Evolutionary conservation across 23 tunicate genomes (phyloP), one percentile per base, ranked within the genome.

Genomic region (Phallusia fumigata): DNA sequence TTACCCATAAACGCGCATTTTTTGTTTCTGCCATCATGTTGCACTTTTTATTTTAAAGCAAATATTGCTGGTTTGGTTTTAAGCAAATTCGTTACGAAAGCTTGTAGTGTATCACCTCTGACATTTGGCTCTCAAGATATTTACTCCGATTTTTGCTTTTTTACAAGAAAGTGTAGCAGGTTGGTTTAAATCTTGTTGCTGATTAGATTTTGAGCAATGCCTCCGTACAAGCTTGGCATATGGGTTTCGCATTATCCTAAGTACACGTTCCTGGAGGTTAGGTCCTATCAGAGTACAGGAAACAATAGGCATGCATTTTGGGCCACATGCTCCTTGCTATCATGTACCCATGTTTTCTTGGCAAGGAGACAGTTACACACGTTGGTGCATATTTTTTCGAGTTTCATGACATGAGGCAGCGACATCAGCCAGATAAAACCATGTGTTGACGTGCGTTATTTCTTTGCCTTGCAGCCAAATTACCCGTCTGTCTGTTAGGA

Each of bases 241-340:
- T 58, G 69, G 69, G 69, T 21, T 58, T 58, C 3, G 13, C 28
- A 24, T 58, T 10, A 24, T 24, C 3, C 69, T 51, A 21, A 58
- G 16, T 24, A 22, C 69, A 58, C 3, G 69, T 58, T 21, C 15
- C 69, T 24, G 16, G 69, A 58, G 69, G 69, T 58, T 58, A 58
- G 28, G 69, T 24, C 28, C 69, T 58, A 58, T 58, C 69, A 58
- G 69, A 58, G 28, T 58, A 58, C 69, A 58, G 69, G 69, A 58
- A 58, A 24, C 69, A 58, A 58, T 58, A 58, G 69, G 69, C 69
- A 24, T 58, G 69, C 69, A 58, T 24, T 58, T 58, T 58, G 69
- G 28, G 69, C 69, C 69, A 24, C 69, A 58, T 58, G 69, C 69
- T 58, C 69, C 47, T 40, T 40, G 47, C 47, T 3, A 40, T 10